Evolutionary conservation across 2,113 vertebrate species (phyloP), one percentile per base, ranked within the genome.

Genomic region (Eudyptes chrysolophus): DNA sequence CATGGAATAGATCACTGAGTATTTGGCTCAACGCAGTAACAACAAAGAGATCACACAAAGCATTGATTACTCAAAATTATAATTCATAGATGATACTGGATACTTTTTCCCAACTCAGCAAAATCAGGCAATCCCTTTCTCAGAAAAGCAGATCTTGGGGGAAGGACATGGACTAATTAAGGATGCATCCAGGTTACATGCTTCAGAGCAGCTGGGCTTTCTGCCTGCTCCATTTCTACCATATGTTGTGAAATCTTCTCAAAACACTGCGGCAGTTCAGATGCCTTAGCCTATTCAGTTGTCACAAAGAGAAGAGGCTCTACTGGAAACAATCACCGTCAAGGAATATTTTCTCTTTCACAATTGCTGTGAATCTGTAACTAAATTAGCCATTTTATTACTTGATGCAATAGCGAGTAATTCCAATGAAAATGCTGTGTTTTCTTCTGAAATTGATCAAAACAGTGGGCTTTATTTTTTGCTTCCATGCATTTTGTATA

Each of bases 151-250:
- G 80, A 65, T 89, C 83, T 72, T 79, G 40, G 32, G 80, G 76
- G 80, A 96, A 97, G 84, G 96, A 87, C 91, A 82, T 34, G 49
- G 52, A 76, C 82, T 91, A 94, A 89, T 91, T 94, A 92, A 64
- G n/a, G 74, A 87, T 83, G 52, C 40, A 91, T 72, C 38, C 84
- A 91, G 91, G 62, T 95, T 97, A 69, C 7, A 9, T 66, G 49
- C 55, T 85, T 86, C 77, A 82, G 91, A 96, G 95, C 95, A 97
- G 77, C 93, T 95, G 91, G 81, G 57, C 84, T 93, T 87, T 95
- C 86, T 0, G 25, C 92, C 74, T 92, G 93, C 91, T 96, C 78
- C 36, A 66, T 91, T 97, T 93, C 87, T 94, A 94, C 81, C 84
- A 80, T 96, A 96, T 96, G 94, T 79, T 95, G 57, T 87, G 54